Percentiles rank a stretch among this genome's conserved stretches.
Conservation (phyloP, 2,797 vertebrate genomes). For the Clarias laeviceps region DNA sequence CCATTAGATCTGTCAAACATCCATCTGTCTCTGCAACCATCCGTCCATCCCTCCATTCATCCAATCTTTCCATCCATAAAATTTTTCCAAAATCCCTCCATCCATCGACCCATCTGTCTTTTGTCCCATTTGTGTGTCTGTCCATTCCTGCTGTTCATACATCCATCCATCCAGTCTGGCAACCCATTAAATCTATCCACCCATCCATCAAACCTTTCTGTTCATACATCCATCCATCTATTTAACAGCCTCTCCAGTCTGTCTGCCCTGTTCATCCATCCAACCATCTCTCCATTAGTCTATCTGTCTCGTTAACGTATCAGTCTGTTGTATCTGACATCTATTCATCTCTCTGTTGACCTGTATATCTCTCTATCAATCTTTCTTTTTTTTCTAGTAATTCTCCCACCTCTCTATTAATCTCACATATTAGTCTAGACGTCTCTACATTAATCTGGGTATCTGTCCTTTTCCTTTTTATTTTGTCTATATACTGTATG, state of each 20-base stretch:
- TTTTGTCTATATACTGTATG: background rate
- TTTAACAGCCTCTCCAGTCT: background rate
- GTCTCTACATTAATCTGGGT: background rate
- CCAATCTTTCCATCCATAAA: too few species aligned
- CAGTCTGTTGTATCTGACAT: background rate
- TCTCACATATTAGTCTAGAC: background rate
- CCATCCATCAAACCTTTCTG: background rate
- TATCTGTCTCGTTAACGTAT: background rate
- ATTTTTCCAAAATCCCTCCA: too few species aligned
- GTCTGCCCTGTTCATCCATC: background rate
- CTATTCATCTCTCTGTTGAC: background rate
- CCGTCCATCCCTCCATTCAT: background rate
- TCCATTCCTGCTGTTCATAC: too few species aligned
- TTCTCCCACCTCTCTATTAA: background rate
- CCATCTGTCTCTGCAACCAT: background rate
- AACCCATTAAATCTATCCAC: too few species aligned
- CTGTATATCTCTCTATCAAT: too few species aligned
- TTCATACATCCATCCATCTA: too few species aligned
- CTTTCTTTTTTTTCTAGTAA: background rate
- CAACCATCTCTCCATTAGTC: background rate
- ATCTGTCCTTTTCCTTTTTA: background rate
- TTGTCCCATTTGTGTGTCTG: background rate
- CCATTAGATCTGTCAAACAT: too few species aligned
- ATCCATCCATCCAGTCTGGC: too few species aligned
- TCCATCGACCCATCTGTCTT: too few species aligned